Conservation (phyloP, 2,113 vertebrate genomes). For the Sialia sialis region DNA sequence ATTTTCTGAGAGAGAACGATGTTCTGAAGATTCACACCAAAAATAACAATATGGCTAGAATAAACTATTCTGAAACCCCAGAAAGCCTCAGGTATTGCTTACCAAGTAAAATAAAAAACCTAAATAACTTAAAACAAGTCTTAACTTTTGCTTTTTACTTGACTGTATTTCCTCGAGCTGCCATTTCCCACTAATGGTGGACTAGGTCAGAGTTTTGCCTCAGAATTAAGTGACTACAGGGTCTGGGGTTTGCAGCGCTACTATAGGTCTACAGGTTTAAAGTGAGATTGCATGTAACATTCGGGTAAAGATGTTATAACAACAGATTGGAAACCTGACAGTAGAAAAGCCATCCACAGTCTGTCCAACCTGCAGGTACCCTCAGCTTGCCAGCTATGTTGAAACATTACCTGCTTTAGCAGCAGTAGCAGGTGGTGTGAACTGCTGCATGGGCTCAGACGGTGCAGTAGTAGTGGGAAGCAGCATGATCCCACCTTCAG, state of each 20-base stretch:
- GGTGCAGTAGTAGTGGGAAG: neutral
- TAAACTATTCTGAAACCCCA: neutral
- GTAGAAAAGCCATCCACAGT: neutral
- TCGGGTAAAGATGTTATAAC: neutral
- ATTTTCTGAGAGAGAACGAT: neutral
- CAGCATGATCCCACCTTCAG: neutral
- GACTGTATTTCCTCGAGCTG: neutral
- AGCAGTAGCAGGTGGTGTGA: neutral
- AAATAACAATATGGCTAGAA: neutral
- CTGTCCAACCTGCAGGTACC: neutral
- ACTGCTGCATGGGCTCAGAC: neutral
- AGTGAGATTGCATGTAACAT: neutral
- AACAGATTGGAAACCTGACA: neutral
- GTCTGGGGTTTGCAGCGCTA: neutral
- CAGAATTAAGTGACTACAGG: neutral
- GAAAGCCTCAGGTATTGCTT: neutral
- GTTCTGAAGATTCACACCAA: neutral
- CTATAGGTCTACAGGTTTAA: neutral
- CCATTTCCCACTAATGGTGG: neutral
- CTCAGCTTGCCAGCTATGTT: neutral
- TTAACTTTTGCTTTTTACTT: neutral
- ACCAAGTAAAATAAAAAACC: neutral
- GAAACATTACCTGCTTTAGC: conserved; percentile 68
- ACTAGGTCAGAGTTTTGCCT: neutral
- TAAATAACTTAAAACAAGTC: neutral